Conservation (phyloP, 2,888 invertebrate species). For the Eupelmus urozonus region DNA sequence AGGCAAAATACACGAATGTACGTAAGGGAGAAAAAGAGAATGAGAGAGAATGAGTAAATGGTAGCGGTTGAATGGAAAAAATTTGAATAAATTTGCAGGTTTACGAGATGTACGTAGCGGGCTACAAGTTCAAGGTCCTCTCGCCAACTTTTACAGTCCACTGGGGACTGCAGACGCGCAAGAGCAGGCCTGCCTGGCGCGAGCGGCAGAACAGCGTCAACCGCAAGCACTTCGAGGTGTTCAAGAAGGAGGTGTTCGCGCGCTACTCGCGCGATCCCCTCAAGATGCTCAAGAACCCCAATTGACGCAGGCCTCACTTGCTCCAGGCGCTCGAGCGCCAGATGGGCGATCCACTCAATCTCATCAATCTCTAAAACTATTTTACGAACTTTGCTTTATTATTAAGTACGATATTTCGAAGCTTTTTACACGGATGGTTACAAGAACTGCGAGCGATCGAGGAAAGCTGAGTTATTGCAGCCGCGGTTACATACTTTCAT, state of each 20-base stretch:
- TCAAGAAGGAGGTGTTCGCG: constrained; percentile 90
- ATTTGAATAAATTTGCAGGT: constrained; percentile 81
- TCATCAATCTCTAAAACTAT: too few relatives aligned
- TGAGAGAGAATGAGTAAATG: neutral
- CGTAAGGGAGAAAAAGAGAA: neutral
- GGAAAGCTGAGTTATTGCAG: neutral
- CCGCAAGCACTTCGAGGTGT: constrained; percentile 88
- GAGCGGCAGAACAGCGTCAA: constrained; percentile 92
- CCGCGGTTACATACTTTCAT: neutral
- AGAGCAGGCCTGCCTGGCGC: constrained; percentile 89
- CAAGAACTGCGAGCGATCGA: neutral
- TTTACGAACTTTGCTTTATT: too few relatives aligned
- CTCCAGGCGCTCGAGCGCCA: neutral
- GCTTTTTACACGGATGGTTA: too few relatives aligned
- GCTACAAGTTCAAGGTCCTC: constrained; percentile 91
- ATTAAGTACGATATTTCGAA: too few relatives aligned
- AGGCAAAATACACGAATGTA: too few relatives aligned
- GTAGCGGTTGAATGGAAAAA: too few relatives aligned
- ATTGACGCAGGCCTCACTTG: constrained; percentile 56
- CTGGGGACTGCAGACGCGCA: constrained; percentile 91
- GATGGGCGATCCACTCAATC: neutral
- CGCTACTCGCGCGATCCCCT: constrained; percentile 85
- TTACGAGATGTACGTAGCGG: constrained; percentile 94
- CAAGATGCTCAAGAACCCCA: constrained; percentile 75
- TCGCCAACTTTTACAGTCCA: constrained; percentile 94